Percentiles rank a stretch among this genome's conserved stretches.
phyloP scores from a whole-genome alignment of 1,140 invertebrate species.

The Caenorhabditis briggsae region DNA sequence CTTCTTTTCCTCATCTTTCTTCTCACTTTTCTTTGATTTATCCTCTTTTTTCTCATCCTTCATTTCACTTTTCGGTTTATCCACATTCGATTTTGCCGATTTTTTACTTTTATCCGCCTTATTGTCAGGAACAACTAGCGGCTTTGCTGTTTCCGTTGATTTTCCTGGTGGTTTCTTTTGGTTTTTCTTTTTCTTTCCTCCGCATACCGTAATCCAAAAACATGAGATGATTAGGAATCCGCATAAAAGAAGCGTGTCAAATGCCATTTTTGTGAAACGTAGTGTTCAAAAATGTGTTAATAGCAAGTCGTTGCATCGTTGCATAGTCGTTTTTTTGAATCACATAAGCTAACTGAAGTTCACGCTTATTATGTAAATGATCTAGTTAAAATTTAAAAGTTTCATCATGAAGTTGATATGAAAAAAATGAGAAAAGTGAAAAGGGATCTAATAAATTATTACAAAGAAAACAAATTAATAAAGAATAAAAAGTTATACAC shows the following conservation, averaged over 20 bases:
- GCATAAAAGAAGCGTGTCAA: not conserved
- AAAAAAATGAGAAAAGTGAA: not conserved
- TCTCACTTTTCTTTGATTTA: not conserved
- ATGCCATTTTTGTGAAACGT: not conserved
- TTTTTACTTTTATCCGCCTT: not conserved
- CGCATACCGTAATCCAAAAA: constrained; percentile 3
- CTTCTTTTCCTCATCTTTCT: not conserved
- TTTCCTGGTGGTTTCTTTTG: not conserved
- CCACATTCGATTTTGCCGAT: not conserved
- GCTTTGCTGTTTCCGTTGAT: not conserved
- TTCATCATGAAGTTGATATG: not conserved
- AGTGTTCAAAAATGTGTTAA: not conserved
- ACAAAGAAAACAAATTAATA: not conserved
- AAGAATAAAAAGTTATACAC: constrained; percentile 5
- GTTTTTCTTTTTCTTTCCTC: not conserved
- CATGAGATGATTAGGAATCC: not conserved
- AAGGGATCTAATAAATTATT: not conserved
- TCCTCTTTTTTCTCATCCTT: not conserved
- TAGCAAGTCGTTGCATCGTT: too few relatives aligned
- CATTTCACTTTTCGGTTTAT: not conserved
- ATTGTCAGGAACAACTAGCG: not conserved
- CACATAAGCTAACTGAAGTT: too few relatives aligned
- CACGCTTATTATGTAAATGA: too few relatives aligned
- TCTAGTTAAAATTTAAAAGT: too few relatives aligned
- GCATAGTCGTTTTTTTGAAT: too few relatives aligned